phyloP scores from a whole-genome alignment of 23 tunicate genomes.

The Trididemnum miniatum region DNA sequence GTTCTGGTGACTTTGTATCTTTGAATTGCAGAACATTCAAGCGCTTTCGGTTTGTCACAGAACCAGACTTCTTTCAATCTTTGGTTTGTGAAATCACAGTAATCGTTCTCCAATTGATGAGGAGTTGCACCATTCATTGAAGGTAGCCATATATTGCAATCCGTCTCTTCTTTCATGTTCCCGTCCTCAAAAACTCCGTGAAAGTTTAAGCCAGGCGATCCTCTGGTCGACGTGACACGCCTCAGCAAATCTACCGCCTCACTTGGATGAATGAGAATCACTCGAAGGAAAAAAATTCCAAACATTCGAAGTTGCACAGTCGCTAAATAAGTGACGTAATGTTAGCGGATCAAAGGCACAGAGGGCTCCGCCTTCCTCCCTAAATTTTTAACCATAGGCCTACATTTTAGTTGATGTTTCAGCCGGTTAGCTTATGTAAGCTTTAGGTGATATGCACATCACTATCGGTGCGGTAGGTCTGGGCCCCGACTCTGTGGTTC shows the following conservation, averaged over 20 bases:
- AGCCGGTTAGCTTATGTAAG: too few species aligned
- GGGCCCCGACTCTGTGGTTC: too few species aligned
- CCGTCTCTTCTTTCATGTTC: neutral
- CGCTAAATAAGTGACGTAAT: conserved; percentile 3
- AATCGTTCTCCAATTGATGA: neutral
- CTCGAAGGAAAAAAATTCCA: conserved; percentile 28
- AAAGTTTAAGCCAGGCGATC: conserved; percentile 49
- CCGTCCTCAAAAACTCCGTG: conserved; percentile 29
- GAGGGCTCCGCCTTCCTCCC: too few species aligned
- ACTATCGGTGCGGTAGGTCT: too few species aligned
- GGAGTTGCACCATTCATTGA: neutral
- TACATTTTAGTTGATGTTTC: too few species aligned
- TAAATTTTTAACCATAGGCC: too few species aligned
- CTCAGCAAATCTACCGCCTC: conserved; percentile 53
- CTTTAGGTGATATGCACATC: too few species aligned
- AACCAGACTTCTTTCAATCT: conserved; percentile 39
- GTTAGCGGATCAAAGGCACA: too few species aligned
- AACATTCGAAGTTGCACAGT: conserved; percentile 31
- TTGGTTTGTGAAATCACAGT: conserved; percentile 28
- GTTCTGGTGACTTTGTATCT: conserved; percentile 12
- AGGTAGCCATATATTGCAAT: conserved; percentile 51
- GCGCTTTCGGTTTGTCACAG: conserved; percentile 39
- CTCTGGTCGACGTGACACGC: conserved; percentile 41
- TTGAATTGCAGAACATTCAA: conserved; percentile 12
- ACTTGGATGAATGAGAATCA: conserved; percentile 56